Evolutionary conservation across 2,888 invertebrate species (phyloP), one percentile per base, ranked within the genome.

Genomic region (Eueremaeus valkanovi): DNA sequence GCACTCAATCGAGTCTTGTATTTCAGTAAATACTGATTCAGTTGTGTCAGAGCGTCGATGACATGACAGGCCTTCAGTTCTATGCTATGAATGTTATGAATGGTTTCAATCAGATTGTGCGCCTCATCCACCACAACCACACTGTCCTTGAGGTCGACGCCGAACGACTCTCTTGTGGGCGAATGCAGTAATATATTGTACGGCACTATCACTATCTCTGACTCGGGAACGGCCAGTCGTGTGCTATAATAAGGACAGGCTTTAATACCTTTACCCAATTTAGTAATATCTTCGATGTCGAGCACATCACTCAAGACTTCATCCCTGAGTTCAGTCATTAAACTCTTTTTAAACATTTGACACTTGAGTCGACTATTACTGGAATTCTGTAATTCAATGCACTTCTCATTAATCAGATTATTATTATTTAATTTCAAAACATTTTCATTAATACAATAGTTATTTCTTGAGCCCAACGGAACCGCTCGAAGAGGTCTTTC

Each of bases 201-300:
- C 0, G 91, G 91, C 13, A 91, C 84, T 68, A 92, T 86, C 73
- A 93, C 85, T 9, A 92, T 84, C 83, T 98, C 92, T 11, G 95
- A 92, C 82, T 92, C 89, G 78, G 89, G 88, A 33, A 92, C 86
- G 5, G 95, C 91, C 82, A 88, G 88, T 80, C 96, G 87, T 0
- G 92, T 88, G 0, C 93, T 92, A 84, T 97, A 99, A 85, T 98
- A 99, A 0, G 97, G 93, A 84, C 99, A 99, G 0, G 92, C 92
- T 78, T 90, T 89, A 72, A 89, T 81, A 77, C 88, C 85, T 81
- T 88, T 88, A 0, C 90, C 93, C 80, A 85, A 85, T 58, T 84
- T 85, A 0, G 91, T 89, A 74, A 95, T 85, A 81, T 96, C 92
- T 83, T 97, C 96, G 80, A 97, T 90, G 83, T 97, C 96, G 81